Percentiles rank a stretch among this genome's conserved stretches.
These are phyloP conservation scores for Onychomys arenicola DNA, from an alignment of 2,797 vertebrate genomes.

Conservation along the genomic window DNA sequence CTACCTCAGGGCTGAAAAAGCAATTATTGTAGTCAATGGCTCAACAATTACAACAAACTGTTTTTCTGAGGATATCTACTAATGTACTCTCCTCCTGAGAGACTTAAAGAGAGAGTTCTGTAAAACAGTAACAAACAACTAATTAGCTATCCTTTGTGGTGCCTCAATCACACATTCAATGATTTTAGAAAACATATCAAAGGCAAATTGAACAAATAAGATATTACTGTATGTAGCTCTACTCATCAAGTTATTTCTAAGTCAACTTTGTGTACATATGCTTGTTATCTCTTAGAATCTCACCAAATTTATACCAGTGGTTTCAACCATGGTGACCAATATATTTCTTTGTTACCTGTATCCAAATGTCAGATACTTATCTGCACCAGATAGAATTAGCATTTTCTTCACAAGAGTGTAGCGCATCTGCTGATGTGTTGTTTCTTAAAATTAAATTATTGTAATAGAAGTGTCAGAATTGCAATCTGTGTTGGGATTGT, in stretches of 20 bases:
- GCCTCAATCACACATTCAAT: background rate
- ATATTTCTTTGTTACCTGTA: background rate
- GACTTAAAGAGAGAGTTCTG: background rate
- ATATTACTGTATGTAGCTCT: background rate
- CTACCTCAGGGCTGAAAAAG: slow-evolving; percentile 43
- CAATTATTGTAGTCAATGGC: slow-evolving; percentile 70
- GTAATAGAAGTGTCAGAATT: background rate
- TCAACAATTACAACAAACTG: slow-evolving; percentile 62
- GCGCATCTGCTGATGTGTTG: background rate
- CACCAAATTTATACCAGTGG: background rate
- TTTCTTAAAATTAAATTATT: slow-evolving; percentile 31
- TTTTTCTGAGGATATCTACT: slow-evolving; percentile 33
- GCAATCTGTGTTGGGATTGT: background rate
- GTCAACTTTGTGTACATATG: background rate
- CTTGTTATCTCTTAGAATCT: background rate
- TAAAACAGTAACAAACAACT: background rate
- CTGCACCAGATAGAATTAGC: background rate
- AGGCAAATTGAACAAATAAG: background rate
- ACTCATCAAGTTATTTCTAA: background rate
- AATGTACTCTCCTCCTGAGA: background rate
- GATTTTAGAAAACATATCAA: background rate
- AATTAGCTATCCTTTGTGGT: background rate
- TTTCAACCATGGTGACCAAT: background rate
- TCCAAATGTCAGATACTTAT: background rate
- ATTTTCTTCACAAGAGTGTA: background rate